Evolutionary conservation across 2,888 invertebrate species (phyloP).

Genomic region (Hermaeophaga mercurialis): DNA sequence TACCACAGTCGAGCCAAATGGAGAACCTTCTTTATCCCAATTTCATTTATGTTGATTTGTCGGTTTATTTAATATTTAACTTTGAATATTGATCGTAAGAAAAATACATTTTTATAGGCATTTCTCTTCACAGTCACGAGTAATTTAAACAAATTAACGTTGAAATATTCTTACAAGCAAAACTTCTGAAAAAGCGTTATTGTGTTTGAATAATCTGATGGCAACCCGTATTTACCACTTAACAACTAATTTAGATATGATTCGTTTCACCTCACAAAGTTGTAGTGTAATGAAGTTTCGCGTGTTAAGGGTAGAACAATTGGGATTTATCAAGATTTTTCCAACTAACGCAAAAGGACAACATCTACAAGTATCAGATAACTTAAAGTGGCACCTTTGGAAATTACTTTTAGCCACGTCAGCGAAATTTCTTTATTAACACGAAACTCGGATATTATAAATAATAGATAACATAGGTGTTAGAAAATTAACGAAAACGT

Average conservation of each 20-base stretch:
- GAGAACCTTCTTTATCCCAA: no score
- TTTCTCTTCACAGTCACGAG: no score
- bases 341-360: slow-evolving; percentile 43
- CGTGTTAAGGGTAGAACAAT: slow-evolving; percentile 34
- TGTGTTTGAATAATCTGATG: slow-evolving; percentile 3
- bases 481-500: no score
- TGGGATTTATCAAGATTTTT: slow-evolving; percentile 42
- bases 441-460: no score
- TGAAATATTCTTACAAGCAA: background rate
- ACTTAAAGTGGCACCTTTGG: slow-evolving; percentile 45
- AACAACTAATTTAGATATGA: slow-evolving; percentile 32
- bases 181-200: background rate
- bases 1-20: no score
- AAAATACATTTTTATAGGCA: no score
- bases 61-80: no score
- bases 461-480: no score
- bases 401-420: slow-evolving; percentile 44
- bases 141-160: background rate
- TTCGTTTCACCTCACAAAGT: slow-evolving; percentile 30
- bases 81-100: no score
- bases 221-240: slow-evolving; percentile 14
- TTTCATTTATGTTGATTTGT: no score
- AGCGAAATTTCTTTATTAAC: slow-evolving; percentile 44
- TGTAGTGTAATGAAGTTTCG: slow-evolving; percentile 33
- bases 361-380: slow-evolving; percentile 44